These are phyloP conservation scores for Stenolophus ochropezus DNA, from an alignment of 2,888 invertebrate genomes.

Conservation along the genomic window DNA sequence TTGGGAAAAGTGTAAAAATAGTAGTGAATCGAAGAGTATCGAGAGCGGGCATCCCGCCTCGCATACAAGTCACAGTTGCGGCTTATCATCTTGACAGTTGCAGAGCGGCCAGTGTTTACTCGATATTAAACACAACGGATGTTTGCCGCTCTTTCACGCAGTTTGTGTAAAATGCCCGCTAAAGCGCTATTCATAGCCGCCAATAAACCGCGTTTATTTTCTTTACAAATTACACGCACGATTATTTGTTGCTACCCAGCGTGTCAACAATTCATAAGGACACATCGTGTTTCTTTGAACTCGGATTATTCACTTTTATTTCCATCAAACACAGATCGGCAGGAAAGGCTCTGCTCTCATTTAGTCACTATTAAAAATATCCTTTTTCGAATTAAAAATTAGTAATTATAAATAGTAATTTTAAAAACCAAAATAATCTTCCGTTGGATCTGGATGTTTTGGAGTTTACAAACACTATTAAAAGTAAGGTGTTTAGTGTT, in stretches of 20 bases:
- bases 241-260: neutral
- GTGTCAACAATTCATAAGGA: too few relatives aligned
- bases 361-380: too few relatives aligned
- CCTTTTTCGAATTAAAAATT: too few relatives aligned
- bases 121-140: conserved; percentile 36
- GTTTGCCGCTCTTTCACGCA: conserved; percentile 11
- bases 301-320: too few relatives aligned
- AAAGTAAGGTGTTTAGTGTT: too few relatives aligned
- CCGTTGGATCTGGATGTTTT: too few relatives aligned
- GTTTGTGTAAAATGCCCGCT: conserved; percentile 16
- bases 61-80: conserved; percentile 16
- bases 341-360: too few relatives aligned
- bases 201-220: conserved; percentile 22
- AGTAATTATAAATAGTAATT: too few relatives aligned
- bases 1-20: neutral
- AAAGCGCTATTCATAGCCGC: conserved; percentile 24
- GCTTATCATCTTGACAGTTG: conserved; percentile 37
- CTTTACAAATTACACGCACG: conserved; percentile 3
- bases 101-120: conserved; percentile 1
- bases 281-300: too few relatives aligned
- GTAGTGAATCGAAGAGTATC: neutral
- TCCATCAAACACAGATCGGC: too few relatives aligned
- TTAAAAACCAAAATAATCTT: too few relatives aligned
- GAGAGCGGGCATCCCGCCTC: neutral
- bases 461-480: too few relatives aligned